These are phyloP conservation scores for Philaethria dido DNA, from an alignment of 2,888 invertebrate species.

Conservation along the genomic window DNA sequence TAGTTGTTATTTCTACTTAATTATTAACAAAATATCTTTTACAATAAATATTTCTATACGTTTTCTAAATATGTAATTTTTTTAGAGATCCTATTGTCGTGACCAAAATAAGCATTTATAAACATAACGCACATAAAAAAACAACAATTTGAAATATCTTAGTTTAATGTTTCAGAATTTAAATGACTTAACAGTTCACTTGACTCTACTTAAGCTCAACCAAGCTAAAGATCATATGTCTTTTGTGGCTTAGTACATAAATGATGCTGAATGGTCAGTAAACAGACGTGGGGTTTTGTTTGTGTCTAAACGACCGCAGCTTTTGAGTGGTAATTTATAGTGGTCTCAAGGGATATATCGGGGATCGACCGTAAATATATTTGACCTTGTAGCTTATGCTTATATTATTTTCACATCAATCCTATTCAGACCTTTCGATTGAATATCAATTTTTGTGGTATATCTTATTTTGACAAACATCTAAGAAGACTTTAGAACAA, in stretches of 20 bases:
- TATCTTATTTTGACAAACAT: background rate
- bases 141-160: background rate
- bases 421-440: constrained; percentile 1
- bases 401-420: constrained; percentile 27
- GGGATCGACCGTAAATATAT: constrained; percentile 43
- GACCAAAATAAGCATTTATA: no score
- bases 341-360: constrained; percentile 52
- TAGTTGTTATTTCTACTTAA: no score
- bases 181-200: background rate
- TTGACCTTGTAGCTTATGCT: constrained; percentile 28
- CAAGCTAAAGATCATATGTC: constrained; percentile 29
- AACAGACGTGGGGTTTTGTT: constrained; percentile 48
- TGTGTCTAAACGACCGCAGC: constrained; percentile 44
- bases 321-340: constrained; percentile 58
- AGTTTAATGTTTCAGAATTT: background rate
- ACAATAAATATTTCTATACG: no score
- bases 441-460: background rate
- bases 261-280: constrained; percentile 46
- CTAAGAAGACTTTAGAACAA: background rate
- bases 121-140: no score
- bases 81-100: no score
- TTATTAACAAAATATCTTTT: no score
- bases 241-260: constrained; percentile 36
- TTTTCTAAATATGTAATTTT: no score
- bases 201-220: background rate